Conservation (phyloP, 2,113 vertebrate genomes). For the Calidris pygmaea region DNA sequence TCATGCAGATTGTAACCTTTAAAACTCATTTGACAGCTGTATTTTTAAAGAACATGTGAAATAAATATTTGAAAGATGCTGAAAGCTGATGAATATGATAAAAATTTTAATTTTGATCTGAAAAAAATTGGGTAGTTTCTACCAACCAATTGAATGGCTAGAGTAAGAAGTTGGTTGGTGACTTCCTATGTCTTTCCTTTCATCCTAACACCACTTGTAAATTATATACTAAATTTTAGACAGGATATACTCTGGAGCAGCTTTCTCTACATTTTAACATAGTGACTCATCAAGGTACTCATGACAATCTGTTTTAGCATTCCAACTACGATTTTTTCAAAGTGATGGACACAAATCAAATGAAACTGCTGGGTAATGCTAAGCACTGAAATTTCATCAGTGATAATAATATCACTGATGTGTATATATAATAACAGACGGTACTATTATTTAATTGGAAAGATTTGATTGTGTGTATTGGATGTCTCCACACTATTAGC, state of each 20-base stretch:
- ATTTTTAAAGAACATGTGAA: background rate
- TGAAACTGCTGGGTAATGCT: background rate
- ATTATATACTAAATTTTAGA: background rate
- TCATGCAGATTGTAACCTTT: background rate
- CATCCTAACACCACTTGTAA: background rate
- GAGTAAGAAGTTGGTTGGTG: background rate
- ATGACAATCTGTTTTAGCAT: background rate
- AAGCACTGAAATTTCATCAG: background rate
- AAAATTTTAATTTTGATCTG: background rate
- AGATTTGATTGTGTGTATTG: background rate
- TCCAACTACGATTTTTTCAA: conserved; percentile 30
- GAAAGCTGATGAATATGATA: background rate
- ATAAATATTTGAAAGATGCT: conserved; percentile 7
- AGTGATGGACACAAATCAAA: conserved; percentile 24
- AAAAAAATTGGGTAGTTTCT: background rate
- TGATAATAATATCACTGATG: background rate
- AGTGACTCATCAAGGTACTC: background rate
- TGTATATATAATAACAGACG: no score
- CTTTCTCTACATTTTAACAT: background rate
- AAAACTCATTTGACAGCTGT: background rate
- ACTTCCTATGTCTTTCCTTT: background rate
- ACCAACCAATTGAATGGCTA: background rate
- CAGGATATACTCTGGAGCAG: background rate
- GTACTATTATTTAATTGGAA: background rate
- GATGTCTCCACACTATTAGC: background rate